Conservation (phyloP, 2,113 vertebrate genomes). For the Ptilorrhoa leucosticta region DNA sequence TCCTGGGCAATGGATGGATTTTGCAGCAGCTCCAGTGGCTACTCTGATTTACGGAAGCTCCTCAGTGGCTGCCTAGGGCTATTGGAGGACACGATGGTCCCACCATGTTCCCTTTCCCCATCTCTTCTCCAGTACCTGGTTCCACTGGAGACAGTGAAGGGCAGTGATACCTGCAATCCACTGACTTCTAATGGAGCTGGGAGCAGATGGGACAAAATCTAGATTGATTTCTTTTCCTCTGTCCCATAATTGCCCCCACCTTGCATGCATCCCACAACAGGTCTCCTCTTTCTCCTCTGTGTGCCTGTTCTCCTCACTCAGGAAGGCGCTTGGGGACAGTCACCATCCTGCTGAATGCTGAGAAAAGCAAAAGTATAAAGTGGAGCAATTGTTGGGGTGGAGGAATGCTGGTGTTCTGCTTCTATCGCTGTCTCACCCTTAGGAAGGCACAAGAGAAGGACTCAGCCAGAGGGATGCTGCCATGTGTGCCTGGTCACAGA, state of each 20-base stretch:
- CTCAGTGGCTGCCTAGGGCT: background rate
- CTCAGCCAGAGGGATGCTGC: background rate
- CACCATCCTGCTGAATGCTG: background rate
- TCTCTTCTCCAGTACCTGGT: background rate
- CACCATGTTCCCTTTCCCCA: background rate
- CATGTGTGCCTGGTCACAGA: background rate
- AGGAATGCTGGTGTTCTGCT: fast-evolving
- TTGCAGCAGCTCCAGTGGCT: background rate
- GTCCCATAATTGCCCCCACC: background rate
- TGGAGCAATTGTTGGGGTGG: background rate
- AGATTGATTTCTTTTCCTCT: background rate
- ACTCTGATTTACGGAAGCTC: background rate
- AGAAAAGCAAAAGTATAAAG: background rate
- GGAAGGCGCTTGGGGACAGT: background rate
- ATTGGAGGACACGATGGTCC: fast-evolving
- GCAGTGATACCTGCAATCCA: background rate
- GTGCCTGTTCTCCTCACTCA: background rate
- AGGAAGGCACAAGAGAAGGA: background rate
- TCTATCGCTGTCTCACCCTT: fast-evolving
- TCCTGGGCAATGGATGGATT: background rate
- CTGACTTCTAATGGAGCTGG: background rate
- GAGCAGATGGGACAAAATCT: background rate
- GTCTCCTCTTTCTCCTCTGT: background rate
- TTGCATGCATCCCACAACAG: background rate
- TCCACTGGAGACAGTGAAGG: background rate